Conservation (phyloP, 2,113 vertebrate species). For the Xenopus borealis region DNA sequence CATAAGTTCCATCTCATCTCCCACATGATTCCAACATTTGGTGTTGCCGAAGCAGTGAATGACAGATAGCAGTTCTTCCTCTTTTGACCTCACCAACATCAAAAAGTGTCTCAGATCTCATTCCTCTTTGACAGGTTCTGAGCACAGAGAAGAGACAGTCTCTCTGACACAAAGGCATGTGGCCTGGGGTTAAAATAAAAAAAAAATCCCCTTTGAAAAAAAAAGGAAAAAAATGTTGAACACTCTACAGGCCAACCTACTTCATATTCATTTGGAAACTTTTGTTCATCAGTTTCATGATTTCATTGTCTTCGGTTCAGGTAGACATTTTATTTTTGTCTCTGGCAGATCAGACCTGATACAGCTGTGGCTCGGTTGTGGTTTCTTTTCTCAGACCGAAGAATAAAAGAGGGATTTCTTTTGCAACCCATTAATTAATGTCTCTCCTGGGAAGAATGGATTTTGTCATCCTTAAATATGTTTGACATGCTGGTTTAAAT, state of each 20-base stretch:
- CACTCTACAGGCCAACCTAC: conserved; percentile 63
- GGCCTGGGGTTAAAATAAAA: conserved; percentile 76
- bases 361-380: conserved; percentile 11
- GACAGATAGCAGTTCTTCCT: conserved; percentile 68
- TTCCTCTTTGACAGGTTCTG: conserved; percentile 81
- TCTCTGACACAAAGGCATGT: conserved; percentile 78
- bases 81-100: conserved; percentile 78
- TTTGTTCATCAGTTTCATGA: conserved; percentile 38
- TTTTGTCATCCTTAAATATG: conserved; percentile 11
- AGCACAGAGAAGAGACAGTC: conserved; percentile 78
- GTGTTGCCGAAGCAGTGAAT: conserved; percentile 54
- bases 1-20: conserved; percentile 53
- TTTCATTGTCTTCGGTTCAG: conserved; percentile 58
- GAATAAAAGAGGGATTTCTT: conserved; percentile 4
- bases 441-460: conserved; percentile 12
- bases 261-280: conserved; percentile 67
- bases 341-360: conserved; percentile 40
- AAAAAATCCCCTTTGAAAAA: conserved; percentile 76
- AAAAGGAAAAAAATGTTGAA: conserved; percentile 62
- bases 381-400: conserved; percentile 8
- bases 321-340: no score
- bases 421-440: conserved; percentile 20
- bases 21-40: conserved; percentile 60
- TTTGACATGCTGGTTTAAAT: conserved; percentile 11
- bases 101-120: conserved; percentile 77